These are phyloP conservation scores for Anolis carolinensis DNA, from an alignment of 2,113 vertebrate species.

Conservation along the genomic window DNA sequence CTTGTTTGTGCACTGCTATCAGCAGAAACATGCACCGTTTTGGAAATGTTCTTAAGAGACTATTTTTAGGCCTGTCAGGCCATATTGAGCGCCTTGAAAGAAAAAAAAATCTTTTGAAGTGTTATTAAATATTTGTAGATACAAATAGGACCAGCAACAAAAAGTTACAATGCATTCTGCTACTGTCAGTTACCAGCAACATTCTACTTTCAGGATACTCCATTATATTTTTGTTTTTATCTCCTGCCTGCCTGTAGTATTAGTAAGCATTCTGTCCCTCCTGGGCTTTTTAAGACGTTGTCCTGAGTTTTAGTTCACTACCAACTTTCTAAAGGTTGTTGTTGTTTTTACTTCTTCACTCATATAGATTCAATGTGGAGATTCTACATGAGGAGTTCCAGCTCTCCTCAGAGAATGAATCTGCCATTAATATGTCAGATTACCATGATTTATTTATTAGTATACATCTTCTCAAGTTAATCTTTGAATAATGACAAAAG, in stretches of 20 bases:
- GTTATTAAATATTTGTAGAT: background rate
- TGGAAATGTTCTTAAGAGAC: slow-evolving; percentile 56
- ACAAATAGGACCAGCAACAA: background rate
- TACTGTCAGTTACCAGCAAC: background rate
- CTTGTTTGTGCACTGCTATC: slow-evolving; percentile 69
- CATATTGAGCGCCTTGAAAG: background rate
- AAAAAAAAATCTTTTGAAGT: slow-evolving; percentile 3
- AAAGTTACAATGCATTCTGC: background rate
- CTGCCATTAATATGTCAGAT: too few species aligned
- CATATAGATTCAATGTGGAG: too few species aligned
- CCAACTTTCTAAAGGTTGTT: background rate
- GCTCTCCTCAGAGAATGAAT: background rate
- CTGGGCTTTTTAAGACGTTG: background rate
- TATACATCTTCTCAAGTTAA: background rate
- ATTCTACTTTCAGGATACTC: background rate
- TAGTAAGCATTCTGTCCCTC: background rate
- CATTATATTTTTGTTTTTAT: background rate
- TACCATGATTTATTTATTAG: too few species aligned
- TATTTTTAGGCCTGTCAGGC: slow-evolving; percentile 38
- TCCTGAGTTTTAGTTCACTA: background rate
- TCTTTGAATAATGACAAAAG: background rate
- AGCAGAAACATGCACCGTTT: slow-evolving; percentile 58
- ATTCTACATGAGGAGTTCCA: background rate
- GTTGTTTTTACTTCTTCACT: background rate
- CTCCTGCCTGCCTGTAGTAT: background rate